Percentiles rank a stretch among this genome's conserved stretches.
Conservation (phyloP, 2,113 vertebrate species). For the Nannobrachium achirus region DNA sequence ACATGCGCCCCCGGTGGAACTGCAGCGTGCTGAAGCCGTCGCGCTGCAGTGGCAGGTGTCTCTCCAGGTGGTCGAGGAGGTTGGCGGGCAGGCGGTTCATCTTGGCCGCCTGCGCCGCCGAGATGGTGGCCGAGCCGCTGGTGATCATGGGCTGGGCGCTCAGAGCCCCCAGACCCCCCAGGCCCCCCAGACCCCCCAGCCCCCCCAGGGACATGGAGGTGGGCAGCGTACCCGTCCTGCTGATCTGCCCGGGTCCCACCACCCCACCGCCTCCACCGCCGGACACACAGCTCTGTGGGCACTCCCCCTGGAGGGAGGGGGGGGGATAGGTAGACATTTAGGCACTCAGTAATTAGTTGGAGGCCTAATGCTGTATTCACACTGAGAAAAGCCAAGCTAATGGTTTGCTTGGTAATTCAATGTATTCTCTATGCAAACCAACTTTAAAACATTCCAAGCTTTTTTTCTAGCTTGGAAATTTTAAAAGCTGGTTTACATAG, state of each 20-base stretch:
- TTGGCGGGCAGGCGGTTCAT: constrained; percentile 93
- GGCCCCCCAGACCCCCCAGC: constrained; percentile 77
- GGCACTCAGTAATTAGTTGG: too few relatives aligned
- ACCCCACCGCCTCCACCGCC: too few relatives aligned
- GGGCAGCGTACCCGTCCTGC: constrained; percentile 68
- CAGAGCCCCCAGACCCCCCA: constrained; percentile 29
- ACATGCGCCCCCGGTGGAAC: constrained; percentile 86
- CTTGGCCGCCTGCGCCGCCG: constrained; percentile 76
- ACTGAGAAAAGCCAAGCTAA: too few relatives aligned
- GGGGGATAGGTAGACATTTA: too few relatives aligned
- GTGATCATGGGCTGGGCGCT: constrained; percentile 85
- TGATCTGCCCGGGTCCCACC: constrained; percentile 65
- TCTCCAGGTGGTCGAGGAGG: constrained; percentile 96
- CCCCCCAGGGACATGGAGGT: constrained; percentile 68
- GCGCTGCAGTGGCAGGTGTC: constrained; percentile 93
- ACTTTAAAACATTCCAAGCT: too few relatives aligned
- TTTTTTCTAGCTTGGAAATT: too few relatives aligned
- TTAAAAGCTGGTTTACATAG: too few relatives aligned
- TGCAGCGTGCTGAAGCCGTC: constrained; percentile 98
- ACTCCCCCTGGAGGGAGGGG: constrained; percentile 69
- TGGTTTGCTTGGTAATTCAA: too few relatives aligned
- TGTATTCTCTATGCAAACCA: too few relatives aligned
- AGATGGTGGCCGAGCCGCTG: constrained; percentile 82
- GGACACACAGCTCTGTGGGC: constrained; percentile 76
- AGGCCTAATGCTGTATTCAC: too few relatives aligned